Conservation (phyloP, 1,140 invertebrate genomes). For the Phenacoccus solenopsis region DNA sequence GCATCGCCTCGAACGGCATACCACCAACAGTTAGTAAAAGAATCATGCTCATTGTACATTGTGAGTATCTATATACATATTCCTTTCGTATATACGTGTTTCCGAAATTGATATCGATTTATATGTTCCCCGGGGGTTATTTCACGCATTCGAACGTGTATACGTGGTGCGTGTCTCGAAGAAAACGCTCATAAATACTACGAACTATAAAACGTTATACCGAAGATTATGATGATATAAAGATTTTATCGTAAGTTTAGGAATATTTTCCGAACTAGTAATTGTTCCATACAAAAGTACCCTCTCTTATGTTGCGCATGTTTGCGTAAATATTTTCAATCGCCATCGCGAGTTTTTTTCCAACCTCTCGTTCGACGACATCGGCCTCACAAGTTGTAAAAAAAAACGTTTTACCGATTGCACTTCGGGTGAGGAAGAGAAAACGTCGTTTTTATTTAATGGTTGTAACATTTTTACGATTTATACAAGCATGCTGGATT, state of each 20-base stretch:
- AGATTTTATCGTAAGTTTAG: neutral
- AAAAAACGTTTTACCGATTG: no score
- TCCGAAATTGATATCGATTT: neutral
- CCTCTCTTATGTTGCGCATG: no score
- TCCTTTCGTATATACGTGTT: conserved; percentile 3
- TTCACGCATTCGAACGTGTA: neutral
- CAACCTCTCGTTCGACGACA: no score
- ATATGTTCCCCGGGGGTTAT: no score
- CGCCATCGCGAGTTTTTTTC: no score
- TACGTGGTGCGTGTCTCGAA: neutral
- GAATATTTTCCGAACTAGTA: neutral
- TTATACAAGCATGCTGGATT: no score
- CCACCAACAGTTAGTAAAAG: conserved; percentile 78
- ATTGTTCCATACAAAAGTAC: no score
- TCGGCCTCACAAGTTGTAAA: no score
- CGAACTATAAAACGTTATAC: neutral
- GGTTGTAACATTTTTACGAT: no score
- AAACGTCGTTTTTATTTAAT: no score
- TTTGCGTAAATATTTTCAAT: no score
- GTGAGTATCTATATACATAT: conserved; percentile 25
- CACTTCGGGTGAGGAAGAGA: no score
- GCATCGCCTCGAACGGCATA: conserved; percentile 75
- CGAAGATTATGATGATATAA: neutral
- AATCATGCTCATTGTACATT: conserved; percentile 74
- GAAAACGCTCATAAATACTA: neutral